Conservation (phyloP, 2,888 invertebrate genomes). For the Chaitophorus viminalis region DNA sequence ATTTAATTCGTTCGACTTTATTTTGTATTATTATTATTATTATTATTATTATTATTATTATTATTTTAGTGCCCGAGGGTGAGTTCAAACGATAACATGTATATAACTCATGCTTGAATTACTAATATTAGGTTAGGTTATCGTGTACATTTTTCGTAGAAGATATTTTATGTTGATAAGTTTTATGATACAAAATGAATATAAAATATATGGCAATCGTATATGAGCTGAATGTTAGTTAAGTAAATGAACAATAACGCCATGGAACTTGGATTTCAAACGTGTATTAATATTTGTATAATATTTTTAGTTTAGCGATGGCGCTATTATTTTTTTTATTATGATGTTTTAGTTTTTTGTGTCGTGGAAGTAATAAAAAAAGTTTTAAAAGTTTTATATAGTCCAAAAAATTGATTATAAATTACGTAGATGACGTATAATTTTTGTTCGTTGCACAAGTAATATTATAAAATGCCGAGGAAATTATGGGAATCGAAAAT, state of each 20-base stretch:
- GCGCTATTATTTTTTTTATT: neutral
- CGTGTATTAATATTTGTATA: neutral
- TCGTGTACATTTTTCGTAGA: neutral
- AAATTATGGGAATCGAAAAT: neutral
- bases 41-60: neutral
- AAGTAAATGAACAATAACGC: neutral
- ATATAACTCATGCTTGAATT: too few relatives aligned
- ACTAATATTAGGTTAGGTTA: neutral
- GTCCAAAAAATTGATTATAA: neutral
- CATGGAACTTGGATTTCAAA: neutral
- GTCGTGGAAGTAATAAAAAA: neutral
- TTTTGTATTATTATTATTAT: slow-evolving; percentile 1
- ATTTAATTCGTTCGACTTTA: neutral
- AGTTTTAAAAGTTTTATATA: neutral
- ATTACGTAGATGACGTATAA: neutral
- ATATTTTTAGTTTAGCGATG: neutral
- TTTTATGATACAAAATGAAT: neutral
- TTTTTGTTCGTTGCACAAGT: neutral
- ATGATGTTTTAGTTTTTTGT: neutral
- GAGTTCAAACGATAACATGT: neutral
- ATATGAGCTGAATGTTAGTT: neutral
- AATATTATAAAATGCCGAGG: neutral
- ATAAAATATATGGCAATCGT: neutral
- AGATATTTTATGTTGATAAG: neutral
- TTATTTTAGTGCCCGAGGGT: neutral